phyloP scores from a whole-genome alignment of 2,797 vertebrate species.

The Danionella dracula region DNA sequence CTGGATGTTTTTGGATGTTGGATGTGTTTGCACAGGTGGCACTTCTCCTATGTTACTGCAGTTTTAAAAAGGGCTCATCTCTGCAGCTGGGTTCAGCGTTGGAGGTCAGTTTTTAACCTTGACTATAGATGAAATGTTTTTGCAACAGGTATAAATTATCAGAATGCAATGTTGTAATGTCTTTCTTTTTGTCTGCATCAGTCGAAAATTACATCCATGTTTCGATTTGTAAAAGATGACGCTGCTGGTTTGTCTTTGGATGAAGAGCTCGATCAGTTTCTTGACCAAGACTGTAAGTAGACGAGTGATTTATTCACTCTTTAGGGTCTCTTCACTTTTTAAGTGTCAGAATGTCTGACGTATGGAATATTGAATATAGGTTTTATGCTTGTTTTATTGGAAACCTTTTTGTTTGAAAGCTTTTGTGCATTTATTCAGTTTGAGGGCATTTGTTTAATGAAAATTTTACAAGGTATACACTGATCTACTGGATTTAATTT shows the following conservation, averaged over 20 bases:
- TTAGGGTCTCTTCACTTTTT: background rate
- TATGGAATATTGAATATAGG: too few species aligned
- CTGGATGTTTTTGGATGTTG: background rate
- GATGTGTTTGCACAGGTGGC: constrained; percentile 67
- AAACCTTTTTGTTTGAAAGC: too few species aligned
- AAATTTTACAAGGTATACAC: too few species aligned
- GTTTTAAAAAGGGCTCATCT: constrained; percentile 74
- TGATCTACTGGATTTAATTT: too few species aligned
- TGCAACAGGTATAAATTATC: too few species aligned
- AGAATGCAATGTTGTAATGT: background rate
- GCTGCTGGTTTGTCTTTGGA: constrained; percentile 72
- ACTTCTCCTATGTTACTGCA: constrained; percentile 79
- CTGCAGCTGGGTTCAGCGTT: constrained; percentile 72
- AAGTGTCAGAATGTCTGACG: too few species aligned
- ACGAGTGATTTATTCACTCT: background rate
- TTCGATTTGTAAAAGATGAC: constrained; percentile 78
- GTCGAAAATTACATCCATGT: constrained; percentile 77
- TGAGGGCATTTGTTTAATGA: too few species aligned
- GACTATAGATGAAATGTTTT: too few species aligned
- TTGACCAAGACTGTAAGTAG: constrained; percentile 73
- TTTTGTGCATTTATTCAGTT: too few species aligned
- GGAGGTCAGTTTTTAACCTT: constrained; percentile 70
- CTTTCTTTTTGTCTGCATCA: constrained; percentile 45
- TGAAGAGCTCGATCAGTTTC: constrained; percentile 72
- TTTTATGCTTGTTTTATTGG: too few species aligned